A percentile compares a stretch with the other conserved stretches of the same genome.
These are phyloP conservation scores for Cerastis leucographa DNA, from an alignment of 2,888 invertebrate genomes.

Conservation along the genomic window DNA sequence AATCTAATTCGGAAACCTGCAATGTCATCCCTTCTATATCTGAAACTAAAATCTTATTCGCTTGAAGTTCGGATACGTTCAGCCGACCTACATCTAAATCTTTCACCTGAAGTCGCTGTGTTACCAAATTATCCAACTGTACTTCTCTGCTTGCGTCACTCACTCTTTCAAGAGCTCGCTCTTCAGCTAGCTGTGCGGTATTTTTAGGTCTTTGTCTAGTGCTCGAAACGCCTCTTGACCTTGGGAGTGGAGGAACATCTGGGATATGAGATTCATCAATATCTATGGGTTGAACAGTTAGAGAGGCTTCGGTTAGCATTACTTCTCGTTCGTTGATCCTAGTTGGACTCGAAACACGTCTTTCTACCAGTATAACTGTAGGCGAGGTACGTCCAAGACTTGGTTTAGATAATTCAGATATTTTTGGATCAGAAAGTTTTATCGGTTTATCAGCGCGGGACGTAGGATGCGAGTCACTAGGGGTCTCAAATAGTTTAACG, in stretches of 20 bases:
- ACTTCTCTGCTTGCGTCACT: conserved; percentile 81
- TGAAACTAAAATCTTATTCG: conserved; percentile 94
- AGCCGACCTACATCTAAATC: conserved; percentile 95
- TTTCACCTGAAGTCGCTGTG: conserved; percentile 92
- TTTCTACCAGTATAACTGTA: conserved; percentile 91
- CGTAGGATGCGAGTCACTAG: conserved; percentile 87
- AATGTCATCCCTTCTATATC: conserved; percentile 95
- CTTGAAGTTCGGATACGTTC: conserved; percentile 94
- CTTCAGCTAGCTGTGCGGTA: conserved; percentile 69
- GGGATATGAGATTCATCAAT: conserved; percentile 87
- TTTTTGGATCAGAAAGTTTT: conserved; percentile 90
- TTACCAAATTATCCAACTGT: conserved; percentile 87
- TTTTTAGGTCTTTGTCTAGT: conserved; percentile 70
- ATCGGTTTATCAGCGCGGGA: conserved; percentile 91
- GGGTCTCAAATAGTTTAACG: conserved; percentile 87
- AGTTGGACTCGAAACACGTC: conserved; percentile 91
- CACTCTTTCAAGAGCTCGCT: conserved; percentile 81
- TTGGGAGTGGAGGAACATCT: conserved; percentile 87
- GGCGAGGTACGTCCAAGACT: conserved; percentile 91
- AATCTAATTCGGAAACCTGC: conserved; percentile 93
- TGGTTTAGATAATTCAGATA: conserved; percentile 90
- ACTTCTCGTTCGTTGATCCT: conserved; percentile 91
- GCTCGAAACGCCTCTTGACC: conserved; percentile 74
- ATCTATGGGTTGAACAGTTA: conserved; percentile 92
- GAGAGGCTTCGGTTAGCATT: conserved; percentile 92